phyloP scores from a whole-genome alignment of 2,113 vertebrate species.

The Dipodomys stephensi region DNA sequence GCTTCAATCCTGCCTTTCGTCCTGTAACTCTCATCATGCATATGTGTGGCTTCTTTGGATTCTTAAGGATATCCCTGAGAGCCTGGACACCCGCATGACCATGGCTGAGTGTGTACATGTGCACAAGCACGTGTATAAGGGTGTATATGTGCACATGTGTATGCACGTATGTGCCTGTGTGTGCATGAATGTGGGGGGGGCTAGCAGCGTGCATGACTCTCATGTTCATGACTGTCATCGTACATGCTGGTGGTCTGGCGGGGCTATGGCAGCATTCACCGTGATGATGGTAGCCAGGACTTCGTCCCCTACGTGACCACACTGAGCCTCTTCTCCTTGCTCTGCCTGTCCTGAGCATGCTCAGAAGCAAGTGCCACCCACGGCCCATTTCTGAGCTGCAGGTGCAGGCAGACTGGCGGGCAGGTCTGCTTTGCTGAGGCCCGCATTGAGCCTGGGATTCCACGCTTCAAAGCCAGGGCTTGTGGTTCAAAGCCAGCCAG shows the following conservation, averaged over 20 bases:
- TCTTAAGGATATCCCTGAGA: not conserved
- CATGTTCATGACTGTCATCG: too few species aligned
- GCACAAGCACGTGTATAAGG: too few species aligned
- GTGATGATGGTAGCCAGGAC: not conserved
- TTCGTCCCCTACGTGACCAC: not conserved
- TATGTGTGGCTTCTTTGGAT: not conserved
- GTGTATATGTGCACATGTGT: too few species aligned
- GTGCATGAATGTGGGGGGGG: not conserved
- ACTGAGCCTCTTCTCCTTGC: too few species aligned
- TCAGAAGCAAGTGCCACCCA: too few species aligned
- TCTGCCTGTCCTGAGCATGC: not conserved
- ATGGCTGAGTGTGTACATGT: not conserved
- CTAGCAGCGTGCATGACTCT: not conserved
- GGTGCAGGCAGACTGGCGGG: not conserved
- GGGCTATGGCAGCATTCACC: not conserved
- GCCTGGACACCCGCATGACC: too few species aligned
- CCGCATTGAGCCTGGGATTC: not conserved
- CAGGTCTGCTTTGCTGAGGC: too few species aligned
- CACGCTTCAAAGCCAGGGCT: not conserved
- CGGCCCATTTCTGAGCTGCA: not conserved
- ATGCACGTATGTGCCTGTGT: too few species aligned
- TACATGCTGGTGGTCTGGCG: too few species aligned
- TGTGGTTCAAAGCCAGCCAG: too few species aligned
- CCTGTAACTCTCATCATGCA: rapidly evolving
- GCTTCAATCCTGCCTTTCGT: not conserved